Evolutionary conservation across 1,140 invertebrate species (phyloP).

Genomic region (Varroa destructor): DNA sequence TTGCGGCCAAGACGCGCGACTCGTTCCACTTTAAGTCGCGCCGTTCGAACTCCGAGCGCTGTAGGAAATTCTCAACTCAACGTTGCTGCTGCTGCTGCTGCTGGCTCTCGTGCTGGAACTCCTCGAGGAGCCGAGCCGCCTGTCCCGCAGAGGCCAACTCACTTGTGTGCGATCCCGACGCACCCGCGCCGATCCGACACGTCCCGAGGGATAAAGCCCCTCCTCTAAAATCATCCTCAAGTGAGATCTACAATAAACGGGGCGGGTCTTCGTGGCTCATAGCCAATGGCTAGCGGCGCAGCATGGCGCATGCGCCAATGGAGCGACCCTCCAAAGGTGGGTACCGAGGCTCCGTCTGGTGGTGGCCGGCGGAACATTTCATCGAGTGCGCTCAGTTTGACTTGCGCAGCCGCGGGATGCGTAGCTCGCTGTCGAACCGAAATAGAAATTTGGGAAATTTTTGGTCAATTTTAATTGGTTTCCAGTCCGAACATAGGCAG

Average conservation of each 20-base stretch:
- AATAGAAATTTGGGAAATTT: too few relatives aligned
- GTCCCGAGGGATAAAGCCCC: conserved; percentile 27
- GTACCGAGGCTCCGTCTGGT: conserved; percentile 21
- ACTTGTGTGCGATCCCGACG: conserved; percentile 27
- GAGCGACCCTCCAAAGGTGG: not conserved
- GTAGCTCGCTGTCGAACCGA: too few relatives aligned
- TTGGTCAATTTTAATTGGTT: too few relatives aligned
- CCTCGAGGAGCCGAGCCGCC: conserved; percentile 28
- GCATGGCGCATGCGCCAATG: conserved; percentile 15
- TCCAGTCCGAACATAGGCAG: too few relatives aligned
- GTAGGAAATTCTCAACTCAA: too few relatives aligned
- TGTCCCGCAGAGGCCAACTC: conserved; percentile 28
- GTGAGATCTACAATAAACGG: conserved; percentile 26
- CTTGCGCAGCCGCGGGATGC: not conserved
- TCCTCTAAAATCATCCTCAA: conserved; percentile 28
- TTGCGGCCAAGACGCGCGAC: too few relatives aligned
- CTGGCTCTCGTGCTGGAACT: conserved; percentile 10
- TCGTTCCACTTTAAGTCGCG: too few relatives aligned
- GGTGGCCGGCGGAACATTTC: conserved; percentile 9
- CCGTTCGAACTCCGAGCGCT: too few relatives aligned
- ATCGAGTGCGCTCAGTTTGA: conserved; percentile 23
- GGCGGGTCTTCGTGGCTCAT: not conserved
- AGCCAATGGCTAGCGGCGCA: not conserved
- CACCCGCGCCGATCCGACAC: not conserved
- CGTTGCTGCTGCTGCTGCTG: too few relatives aligned